phyloP scores from a whole-genome alignment of 2,888 invertebrate genomes.

The Rosalia funebris region DNA sequence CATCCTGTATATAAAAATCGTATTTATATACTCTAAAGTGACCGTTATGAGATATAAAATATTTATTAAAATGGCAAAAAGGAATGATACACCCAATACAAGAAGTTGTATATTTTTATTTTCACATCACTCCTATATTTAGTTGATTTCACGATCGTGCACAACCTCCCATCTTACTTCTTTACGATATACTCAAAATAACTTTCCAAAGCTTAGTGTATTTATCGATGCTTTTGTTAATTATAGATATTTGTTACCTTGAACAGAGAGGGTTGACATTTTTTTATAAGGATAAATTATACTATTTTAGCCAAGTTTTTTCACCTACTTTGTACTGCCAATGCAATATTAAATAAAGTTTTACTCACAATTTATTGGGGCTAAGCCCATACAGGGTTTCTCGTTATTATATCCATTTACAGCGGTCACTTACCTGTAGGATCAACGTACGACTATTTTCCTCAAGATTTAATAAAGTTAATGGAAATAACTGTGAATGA shows the following conservation, averaged over 20 bases:
- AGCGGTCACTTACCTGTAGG: no score
- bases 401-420: no score
- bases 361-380: slow-evolving; percentile 30
- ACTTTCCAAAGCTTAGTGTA: slow-evolving; percentile 1
- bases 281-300: slow-evolving; percentile 25
- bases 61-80: no score
- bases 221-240: slow-evolving; percentile 14
- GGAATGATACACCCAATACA: not conserved
- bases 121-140: not conserved
- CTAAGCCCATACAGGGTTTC: no score
- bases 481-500: no score
- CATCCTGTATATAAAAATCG: no score
- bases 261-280: slow-evolving; percentile 1
- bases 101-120: not conserved
- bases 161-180: slow-evolving; percentile 2
- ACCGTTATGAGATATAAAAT: no score
- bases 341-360: slow-evolving; percentile 43
- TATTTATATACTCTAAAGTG: no score
- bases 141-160: slow-evolving; percentile 19
- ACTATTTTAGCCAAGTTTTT: slow-evolving; percentile 32
- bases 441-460: no score
- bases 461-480: no score
- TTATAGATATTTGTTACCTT: not conserved
- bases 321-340: slow-evolving; percentile 47
- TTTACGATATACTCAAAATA: not conserved